phyloP scores from a whole-genome alignment of 2,888 invertebrate species.

The Xiphydria camelus region DNA sequence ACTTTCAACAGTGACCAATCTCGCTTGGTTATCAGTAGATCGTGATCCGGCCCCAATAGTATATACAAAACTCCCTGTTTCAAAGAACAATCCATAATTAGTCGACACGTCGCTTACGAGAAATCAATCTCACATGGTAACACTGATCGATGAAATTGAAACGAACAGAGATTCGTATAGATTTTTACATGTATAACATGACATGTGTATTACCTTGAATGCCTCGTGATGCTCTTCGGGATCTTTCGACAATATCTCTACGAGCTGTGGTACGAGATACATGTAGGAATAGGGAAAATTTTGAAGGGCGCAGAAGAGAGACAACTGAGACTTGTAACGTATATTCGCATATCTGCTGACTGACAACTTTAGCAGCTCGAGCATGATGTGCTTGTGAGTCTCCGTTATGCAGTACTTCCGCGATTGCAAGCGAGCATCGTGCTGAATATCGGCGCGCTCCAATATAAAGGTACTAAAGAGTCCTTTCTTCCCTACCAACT shows the following conservation, averaged over 20 bases:
- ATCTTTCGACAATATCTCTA: conserved; percentile 66
- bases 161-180: neutral
- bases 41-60: conserved; percentile 69
- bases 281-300: conserved; percentile 74
- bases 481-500: conserved; percentile 65
- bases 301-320: conserved; percentile 66
- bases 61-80: conserved; percentile 75
- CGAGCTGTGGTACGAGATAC: conserved; percentile 66
- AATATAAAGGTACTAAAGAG: conserved; percentile 56
- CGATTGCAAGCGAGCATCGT: conserved; percentile 53
- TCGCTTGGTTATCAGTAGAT: conserved; percentile 69
- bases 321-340: conserved; percentile 69
- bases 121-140: conserved; percentile 6
- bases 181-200: neutral
- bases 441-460: conserved; percentile 38
- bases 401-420: conserved; percentile 62
- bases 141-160: neutral
- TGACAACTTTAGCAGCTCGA: conserved; percentile 66
- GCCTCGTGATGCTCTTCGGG: conserved; percentile 68
- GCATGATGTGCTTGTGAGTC: conserved; percentile 65
- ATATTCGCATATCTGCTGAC: conserved; percentile 72
- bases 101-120: too few relatives aligned
- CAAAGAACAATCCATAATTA: too few relatives aligned
- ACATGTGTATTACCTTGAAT: conserved; percentile 62
- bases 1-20: conserved; percentile 74